Percentiles rank a stretch among this genome's conserved stretches.
These are phyloP conservation scores for Drosophila nr. perissopoda DNA, from an alignment of 2,888 invertebrate genomes.

Conservation along the genomic window DNA sequence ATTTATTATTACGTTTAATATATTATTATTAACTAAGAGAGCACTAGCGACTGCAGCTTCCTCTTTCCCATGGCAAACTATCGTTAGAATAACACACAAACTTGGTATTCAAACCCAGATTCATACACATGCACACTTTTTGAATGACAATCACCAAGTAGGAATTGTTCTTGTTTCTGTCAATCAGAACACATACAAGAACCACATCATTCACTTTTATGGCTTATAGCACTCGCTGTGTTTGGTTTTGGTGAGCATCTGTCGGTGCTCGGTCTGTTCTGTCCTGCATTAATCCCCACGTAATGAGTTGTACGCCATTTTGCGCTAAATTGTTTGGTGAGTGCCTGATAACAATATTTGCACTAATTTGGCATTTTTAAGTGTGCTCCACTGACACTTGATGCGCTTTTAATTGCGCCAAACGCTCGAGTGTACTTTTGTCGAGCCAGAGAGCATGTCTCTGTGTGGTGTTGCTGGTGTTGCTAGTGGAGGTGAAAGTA, in stretches of 20 bases:
- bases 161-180: neutral
- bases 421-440: constrained; percentile 77
- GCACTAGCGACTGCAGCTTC: neutral
- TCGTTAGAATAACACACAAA: neutral
- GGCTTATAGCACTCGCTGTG: neutral
- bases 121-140: neutral
- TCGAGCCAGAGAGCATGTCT: constrained; percentile 34
- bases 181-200: constrained; percentile 4
- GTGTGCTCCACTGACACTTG: constrained; percentile 84
- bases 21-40: neutral
- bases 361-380: constrained; percentile 84
- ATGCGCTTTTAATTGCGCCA: constrained; percentile 84
- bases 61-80: neutral
- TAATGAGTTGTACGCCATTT: constrained; percentile 84
- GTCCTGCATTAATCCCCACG: constrained; percentile 80
- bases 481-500: constrained; percentile 3
- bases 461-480: constrained; percentile 15
- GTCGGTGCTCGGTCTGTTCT: constrained; percentile 8
- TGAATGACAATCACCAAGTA: neutral
- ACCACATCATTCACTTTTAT: constrained; percentile 5
- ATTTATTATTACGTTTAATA: neutral
- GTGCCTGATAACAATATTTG: constrained; percentile 84
- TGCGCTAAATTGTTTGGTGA: constrained; percentile 83
- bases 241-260: constrained; percentile 8
- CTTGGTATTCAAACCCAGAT: neutral